phyloP scores from a whole-genome alignment of 2,113 vertebrate species.

The Nycticryphes semicollaris region DNA sequence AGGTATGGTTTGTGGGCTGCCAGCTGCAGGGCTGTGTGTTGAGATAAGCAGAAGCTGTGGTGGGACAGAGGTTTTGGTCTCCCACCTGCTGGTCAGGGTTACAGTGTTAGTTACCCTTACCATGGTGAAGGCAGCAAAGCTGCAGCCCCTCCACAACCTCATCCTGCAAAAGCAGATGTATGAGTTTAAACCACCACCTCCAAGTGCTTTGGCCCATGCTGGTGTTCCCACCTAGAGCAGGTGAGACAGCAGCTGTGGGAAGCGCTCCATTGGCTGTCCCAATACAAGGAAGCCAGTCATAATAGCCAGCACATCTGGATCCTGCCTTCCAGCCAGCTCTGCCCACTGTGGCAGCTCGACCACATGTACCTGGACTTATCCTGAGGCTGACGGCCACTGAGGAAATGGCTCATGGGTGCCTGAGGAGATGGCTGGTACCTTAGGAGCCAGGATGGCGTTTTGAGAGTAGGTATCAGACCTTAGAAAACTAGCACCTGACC shows the following conservation, averaged over 20 bases:
- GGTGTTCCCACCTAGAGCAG: neutral
- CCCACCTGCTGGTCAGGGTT: neutral
- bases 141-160: neutral
- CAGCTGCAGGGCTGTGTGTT: neutral
- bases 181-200: neutral
- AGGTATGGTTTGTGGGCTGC: neutral
- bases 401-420: accelerated
- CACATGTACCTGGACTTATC: accelerated
- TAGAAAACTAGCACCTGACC: neutral
- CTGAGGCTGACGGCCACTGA: neutral
- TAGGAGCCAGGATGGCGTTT: neutral
- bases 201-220: neutral
- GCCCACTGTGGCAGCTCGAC: accelerated
- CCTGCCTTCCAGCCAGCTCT: neutral
- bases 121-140: neutral
- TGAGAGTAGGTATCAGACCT: neutral
- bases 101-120: neutral
- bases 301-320: neutral
- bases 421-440: neutral
- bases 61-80: neutral
- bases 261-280: neutral
- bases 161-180: neutral
- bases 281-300: neutral
- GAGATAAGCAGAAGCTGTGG: neutral
- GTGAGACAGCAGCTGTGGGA: neutral